Percentiles rank a stretch among this genome's conserved stretches.
These are phyloP conservation scores for Drosophila lacicola DNA, from an alignment of 2,888 invertebrate species.

Conservation along the genomic window DNA sequence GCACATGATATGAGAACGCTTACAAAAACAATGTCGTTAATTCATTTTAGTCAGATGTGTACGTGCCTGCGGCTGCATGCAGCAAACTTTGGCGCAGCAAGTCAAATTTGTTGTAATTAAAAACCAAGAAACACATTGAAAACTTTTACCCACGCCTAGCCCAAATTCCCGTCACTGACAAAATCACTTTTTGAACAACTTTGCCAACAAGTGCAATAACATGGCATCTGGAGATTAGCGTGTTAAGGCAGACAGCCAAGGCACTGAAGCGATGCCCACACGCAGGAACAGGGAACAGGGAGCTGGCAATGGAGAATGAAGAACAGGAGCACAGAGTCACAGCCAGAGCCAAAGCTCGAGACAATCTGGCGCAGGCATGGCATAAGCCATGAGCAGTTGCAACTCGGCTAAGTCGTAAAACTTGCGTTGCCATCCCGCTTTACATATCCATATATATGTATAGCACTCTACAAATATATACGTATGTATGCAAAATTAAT, in stretches of 20 bases:
- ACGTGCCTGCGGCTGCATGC: conserved; percentile 42
- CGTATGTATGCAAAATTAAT: conserved; percentile 71
- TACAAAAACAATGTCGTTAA: conserved; percentile 72
- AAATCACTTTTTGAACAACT: conserved; percentile 77
- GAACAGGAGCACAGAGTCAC: conserved; percentile 3
- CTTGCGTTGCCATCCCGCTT: conserved; percentile 42
- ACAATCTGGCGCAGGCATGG: conserved; percentile 33
- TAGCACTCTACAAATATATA: background rate
- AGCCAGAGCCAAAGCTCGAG: conserved; percentile 21
- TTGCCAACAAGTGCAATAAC: conserved; percentile 80
- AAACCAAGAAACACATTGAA: conserved; percentile 72
- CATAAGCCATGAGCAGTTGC: conserved; percentile 41
- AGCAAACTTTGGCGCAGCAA: conserved; percentile 67
- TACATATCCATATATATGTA: conserved; percentile 18
- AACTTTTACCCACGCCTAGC: conserved; percentile 48
- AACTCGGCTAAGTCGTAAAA: conserved; percentile 67
- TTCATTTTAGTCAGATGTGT: conserved; percentile 59
- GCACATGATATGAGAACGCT: conserved; percentile 75
- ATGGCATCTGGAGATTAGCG: conserved; percentile 80
- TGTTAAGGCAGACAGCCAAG: conserved; percentile 61
- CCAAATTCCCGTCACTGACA: conserved; percentile 47
- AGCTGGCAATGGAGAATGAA: background rate
- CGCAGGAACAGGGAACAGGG: background rate
- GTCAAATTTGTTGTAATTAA: conserved; percentile 80
- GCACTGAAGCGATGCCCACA: conserved; percentile 25